Evolutionary conservation across 2,113 vertebrate genomes (phyloP).

Genomic region (Hippocampus guttulatus): DNA sequence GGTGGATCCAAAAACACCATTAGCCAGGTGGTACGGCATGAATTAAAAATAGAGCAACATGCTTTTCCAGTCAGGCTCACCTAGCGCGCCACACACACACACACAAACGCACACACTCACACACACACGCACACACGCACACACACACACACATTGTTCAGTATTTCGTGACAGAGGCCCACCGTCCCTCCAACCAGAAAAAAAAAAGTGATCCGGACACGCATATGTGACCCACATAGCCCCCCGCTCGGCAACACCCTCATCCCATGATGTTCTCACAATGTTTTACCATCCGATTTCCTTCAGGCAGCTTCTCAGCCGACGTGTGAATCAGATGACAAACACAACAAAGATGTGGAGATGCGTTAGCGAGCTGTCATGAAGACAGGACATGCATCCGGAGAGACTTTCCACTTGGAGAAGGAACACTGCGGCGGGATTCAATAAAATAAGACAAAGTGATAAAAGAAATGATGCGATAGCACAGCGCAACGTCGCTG

Average conservation of each 20-base stretch:
- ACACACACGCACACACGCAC: slow-evolving; percentile 33
- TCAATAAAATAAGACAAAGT: neutral
- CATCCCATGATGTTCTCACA: slow-evolving; percentile 70
- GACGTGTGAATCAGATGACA: slow-evolving; percentile 76
- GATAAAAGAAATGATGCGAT: neutral
- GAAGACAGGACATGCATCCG: slow-evolving; percentile 36
- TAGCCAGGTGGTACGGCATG: slow-evolving; percentile 88
- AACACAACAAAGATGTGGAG: slow-evolving; percentile 64
- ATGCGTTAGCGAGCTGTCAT: slow-evolving; percentile 73
- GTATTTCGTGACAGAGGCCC: slow-evolving; percentile 77
- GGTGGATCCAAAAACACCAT: slow-evolving; percentile 89
- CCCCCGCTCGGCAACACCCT: slow-evolving; percentile 34
- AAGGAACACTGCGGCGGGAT: neutral
- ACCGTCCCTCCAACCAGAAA: slow-evolving; percentile 47
- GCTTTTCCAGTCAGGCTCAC: slow-evolving; percentile 85
- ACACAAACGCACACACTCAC: slow-evolving; percentile 27
- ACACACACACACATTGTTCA: slow-evolving; percentile 48
- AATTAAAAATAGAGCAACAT: slow-evolving; percentile 98
- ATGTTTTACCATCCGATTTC: slow-evolving; percentile 67
- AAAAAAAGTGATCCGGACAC: slow-evolving; percentile 51
- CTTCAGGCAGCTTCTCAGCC: slow-evolving; percentile 48
- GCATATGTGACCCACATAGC: slow-evolving; percentile 48
- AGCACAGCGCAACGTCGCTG: neutral
- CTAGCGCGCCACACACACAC: slow-evolving; percentile 18
- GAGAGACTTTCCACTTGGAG: neutral